Evolutionary conservation across 2,888 invertebrate genomes (phyloP), one percentile per base, ranked within the genome.

Genomic region (Siphonodentalium dalli): DNA sequence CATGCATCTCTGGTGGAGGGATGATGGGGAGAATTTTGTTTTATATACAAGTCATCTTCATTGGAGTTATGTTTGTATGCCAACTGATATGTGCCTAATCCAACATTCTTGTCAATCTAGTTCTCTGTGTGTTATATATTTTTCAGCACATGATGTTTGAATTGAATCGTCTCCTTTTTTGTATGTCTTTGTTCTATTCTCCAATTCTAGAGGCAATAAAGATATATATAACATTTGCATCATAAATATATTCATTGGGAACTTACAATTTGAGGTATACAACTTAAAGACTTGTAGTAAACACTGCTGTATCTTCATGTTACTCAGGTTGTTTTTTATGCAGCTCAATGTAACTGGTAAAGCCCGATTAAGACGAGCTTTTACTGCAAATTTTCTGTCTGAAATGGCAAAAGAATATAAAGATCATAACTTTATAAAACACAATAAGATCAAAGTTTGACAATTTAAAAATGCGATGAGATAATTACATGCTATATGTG

Each of bases 321-420:
- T 69, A 47, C 58, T 64, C 28, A 61, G 59, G 61, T 74, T 69
- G 42, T 64, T 72, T 56, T 74, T 74, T 31, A 80, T 64, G 57
- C 80, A 49, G 46, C 65, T 69, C 43, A 79, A 53, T 0, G 79
- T 77, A 23, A 79, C 63, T n/a, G 74, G 61, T 33, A 80, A 61
- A 7, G 74, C 74, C 45, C 77, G 68, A 49, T 74, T 73, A 75
- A 87, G 83, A 69, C 88, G 85, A 20, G 88, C 85, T 83, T 88
- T 88, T 56, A 85, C 79, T 18, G 88, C 86, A 76, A 89, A 89
- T 80, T 88, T 89, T 7, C 79, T 64, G 74, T 85, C 85, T 71
- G 64, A 40, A 65, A 68, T 39, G 29, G 31, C 28, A 38, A 34
- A 31, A 28, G 45, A 21, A 31, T 39, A 18, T 8, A 40, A 7